phyloP scores from a whole-genome alignment of 37 sponge, comb jelly and placozoan species.

The Chondrosia reniformis region DNA sequence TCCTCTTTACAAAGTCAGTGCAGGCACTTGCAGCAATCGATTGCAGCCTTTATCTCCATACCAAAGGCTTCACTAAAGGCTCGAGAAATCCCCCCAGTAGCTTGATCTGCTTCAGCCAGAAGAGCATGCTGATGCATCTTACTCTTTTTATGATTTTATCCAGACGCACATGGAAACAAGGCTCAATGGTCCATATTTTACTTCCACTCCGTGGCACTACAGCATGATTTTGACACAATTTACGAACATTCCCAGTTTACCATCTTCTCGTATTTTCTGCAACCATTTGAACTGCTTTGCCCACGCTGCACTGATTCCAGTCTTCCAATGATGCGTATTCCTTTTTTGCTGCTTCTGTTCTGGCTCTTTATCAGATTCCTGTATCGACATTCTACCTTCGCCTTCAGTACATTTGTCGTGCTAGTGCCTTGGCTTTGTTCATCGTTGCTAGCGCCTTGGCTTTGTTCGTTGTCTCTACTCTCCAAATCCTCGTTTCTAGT shows the following conservation, averaged over 20 bases:
- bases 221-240: constrained; percentile 2
- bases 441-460: neutral
- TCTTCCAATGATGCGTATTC: constrained; percentile 1
- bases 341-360: constrained; percentile 5
- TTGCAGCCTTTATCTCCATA: constrained; percentile 25
- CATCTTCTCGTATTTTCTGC: constrained; percentile 8
- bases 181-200: constrained; percentile 10
- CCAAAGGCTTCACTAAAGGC: constrained; percentile 22
- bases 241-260: constrained; percentile 12
- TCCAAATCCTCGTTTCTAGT: constrained; percentile 15
- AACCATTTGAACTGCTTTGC: neutral
- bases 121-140: neutral
- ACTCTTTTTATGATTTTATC: neutral
- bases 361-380: constrained; percentile 2
- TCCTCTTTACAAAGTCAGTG: constrained; percentile 52
- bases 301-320: constrained; percentile 9
- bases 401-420: constrained; percentile 1
- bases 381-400: constrained; percentile 6
- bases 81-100: constrained; percentile 16
- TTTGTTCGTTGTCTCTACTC: neutral
- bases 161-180: neutral
- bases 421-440: neutral
- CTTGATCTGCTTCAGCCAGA: neutral
- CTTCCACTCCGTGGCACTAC: constrained; percentile 10
- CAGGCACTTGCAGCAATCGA: constrained; percentile 38